A percentile compares a stretch with the other conserved stretches of the same genome.
phyloP scores from a whole-genome alignment of 2,113 vertebrate species.

The Urocynchramus pylzowi region DNA sequence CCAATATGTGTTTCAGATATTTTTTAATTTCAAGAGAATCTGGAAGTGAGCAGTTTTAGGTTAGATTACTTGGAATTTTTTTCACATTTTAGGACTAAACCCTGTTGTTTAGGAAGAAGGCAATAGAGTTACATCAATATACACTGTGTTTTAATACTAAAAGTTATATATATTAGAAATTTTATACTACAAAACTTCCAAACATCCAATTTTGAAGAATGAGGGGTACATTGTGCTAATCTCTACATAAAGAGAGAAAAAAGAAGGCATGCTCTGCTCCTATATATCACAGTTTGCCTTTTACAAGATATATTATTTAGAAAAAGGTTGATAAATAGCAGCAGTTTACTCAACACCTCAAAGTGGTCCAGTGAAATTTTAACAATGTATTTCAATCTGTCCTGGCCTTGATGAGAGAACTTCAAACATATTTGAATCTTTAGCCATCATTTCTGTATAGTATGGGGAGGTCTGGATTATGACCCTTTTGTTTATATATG shows the following conservation, averaged over 20 bases:
- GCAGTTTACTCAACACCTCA: background rate
- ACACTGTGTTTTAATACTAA: background rate
- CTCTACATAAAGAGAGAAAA: background rate
- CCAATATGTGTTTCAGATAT: background rate
- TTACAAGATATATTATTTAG: background rate
- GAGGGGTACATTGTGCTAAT: background rate
- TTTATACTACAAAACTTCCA: background rate
- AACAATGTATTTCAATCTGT: background rate
- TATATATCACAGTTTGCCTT: background rate
- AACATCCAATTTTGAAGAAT: background rate
- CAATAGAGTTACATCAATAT: background rate
- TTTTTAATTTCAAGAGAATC: background rate
- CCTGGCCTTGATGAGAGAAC: background rate
- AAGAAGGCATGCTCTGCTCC: background rate
- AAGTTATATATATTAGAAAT: background rate
- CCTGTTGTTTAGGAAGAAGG: background rate
- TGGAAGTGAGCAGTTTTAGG: background rate
- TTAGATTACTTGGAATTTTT: background rate
- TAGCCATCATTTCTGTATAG: background rate
- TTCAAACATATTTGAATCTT: background rate
- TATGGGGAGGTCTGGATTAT: background rate
- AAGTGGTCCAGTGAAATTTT: background rate
- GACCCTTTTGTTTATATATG: background rate
- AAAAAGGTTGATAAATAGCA: background rate
- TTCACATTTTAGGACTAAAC: background rate